Evolutionary conservation across 2,888 invertebrate genomes (phyloP), one percentile per base, ranked within the genome.

Genomic region (Apamea monoglypha): DNA sequence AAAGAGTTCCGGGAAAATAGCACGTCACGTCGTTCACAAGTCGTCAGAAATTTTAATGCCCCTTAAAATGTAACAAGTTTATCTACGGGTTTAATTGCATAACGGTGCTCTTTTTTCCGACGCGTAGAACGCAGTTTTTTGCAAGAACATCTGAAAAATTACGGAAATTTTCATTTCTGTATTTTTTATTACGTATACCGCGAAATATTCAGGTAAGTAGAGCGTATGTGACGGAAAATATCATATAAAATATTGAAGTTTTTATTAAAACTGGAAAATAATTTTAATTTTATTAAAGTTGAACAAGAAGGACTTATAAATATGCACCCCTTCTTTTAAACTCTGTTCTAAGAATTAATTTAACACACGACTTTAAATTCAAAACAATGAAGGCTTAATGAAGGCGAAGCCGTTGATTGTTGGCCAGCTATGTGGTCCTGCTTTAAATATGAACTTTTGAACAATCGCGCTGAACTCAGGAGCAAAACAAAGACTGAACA

Each of bases 31-130:
- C 86, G 87, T 85, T 87, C 80, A 88, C 88, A 89, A 88, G 90
- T 90, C 89, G 89, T 90, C 89, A 87, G 90, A 85, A 88, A 89
- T 91, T 91, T 92, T 89, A 90, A 90, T 90, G 87, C 87, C 88
- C 87, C 88, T 87, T 88, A 87, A 90, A 90, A 90, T 74, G 87
- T 91, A 91, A 91, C 90, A 90, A 91, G 90, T 91, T 92, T 92
- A 92, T 91, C 91, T 91, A 87, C 79, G 80, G 87, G 83, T 90
- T 92, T 91, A 91, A 91, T 90, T 91, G 89, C 89, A 89, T 92
- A 91, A 91, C 85, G 89, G 88, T 91, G 91, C 91, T 90, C 82
- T 87, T 90, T 86, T 87, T 74, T 40, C 73, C 64, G 68, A 66
- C 79, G 76, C 73, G 82, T 82, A 69, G 77, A 81, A 81, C 83